These are phyloP conservation scores for Formica exsecta DNA, from an alignment of 1,140 invertebrate genomes.

Conservation along the genomic window DNA sequence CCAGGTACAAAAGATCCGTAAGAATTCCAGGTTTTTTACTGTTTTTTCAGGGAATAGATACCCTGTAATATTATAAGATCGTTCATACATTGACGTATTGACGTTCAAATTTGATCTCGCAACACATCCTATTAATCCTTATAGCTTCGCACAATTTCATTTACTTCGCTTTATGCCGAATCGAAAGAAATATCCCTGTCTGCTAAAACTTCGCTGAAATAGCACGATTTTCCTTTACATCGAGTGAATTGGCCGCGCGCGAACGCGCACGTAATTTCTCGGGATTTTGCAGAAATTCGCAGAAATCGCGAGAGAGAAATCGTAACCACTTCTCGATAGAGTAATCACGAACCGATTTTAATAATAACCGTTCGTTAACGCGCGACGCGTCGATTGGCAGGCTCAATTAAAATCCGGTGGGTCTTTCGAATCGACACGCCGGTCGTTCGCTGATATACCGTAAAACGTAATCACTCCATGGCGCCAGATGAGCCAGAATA, in stretches of 20 bases:
- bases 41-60: too few relatives aligned
- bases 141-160: constrained; percentile 17
- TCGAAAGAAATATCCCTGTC: constrained; percentile 53
- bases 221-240: constrained; percentile 49
- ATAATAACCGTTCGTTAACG: constrained; percentile 36
- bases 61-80: neutral
- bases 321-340: constrained; percentile 13
- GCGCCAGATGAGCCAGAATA: constrained; percentile 35
- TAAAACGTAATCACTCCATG: constrained; percentile 52
- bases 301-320: constrained; percentile 15
- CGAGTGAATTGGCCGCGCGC: constrained; percentile 24
- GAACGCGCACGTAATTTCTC: constrained; percentile 39
- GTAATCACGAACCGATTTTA: constrained; percentile 19
- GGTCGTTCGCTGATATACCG: constrained; percentile 5
- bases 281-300: constrained; percentile 52
- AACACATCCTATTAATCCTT: constrained; percentile 28
- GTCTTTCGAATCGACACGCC: constrained; percentile 43
- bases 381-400: constrained; percentile 15
- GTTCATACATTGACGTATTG: neutral
- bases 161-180: constrained; percentile 37
- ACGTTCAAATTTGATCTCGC: neutral
- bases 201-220: constrained; percentile 54
- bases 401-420: constrained; percentile 45
- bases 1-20: too few relatives aligned
- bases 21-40: too few relatives aligned